A percentile compares a stretch with the other conserved stretches of the same genome.
Conservation (phyloP, 2,797 vertebrate species). For the Octomys mimax region DNA sequence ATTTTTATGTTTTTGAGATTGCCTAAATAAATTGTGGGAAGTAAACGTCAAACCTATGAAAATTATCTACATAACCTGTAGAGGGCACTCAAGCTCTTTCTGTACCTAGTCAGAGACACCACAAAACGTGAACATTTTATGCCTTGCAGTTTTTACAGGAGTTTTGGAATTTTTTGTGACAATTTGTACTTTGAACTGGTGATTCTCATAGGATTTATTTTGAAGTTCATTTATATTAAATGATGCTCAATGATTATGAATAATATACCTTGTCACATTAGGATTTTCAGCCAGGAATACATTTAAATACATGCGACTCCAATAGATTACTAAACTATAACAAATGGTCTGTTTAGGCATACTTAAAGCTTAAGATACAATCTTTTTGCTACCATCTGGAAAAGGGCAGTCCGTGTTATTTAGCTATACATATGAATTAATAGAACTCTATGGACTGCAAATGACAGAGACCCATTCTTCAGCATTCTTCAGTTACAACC, state of each 20-base stretch:
- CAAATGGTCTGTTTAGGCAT: slow-evolving; percentile 51
- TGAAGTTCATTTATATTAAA: slow-evolving; percentile 57
- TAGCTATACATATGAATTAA: neutral
- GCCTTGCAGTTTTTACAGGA: slow-evolving; percentile 30
- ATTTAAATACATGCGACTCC: neutral
- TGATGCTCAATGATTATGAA: neutral
- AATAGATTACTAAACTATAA: neutral
- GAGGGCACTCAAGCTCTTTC: slow-evolving; percentile 81
- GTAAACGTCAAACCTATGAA: slow-evolving; percentile 12
- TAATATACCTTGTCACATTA: neutral
- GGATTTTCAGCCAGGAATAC: slow-evolving; percentile 16
- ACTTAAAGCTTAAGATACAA: slow-evolving; percentile 32
- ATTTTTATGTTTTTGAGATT: slow-evolving; percentile 38
- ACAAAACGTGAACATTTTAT: neutral
- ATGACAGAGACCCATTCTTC: neutral
- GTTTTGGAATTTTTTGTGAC: slow-evolving; percentile 55
- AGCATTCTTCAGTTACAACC: neutral
- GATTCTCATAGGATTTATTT: neutral
- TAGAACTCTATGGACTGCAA: neutral
- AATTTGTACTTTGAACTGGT: slow-evolving; percentile 65
- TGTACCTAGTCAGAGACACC: neutral
- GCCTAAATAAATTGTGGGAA: neutral
- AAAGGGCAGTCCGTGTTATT: neutral
- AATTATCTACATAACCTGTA: slow-evolving; percentile 67
- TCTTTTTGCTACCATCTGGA: neutral